phyloP scores from a whole-genome alignment of 2,888 invertebrate genomes.

The Apamea crenata region DNA sequence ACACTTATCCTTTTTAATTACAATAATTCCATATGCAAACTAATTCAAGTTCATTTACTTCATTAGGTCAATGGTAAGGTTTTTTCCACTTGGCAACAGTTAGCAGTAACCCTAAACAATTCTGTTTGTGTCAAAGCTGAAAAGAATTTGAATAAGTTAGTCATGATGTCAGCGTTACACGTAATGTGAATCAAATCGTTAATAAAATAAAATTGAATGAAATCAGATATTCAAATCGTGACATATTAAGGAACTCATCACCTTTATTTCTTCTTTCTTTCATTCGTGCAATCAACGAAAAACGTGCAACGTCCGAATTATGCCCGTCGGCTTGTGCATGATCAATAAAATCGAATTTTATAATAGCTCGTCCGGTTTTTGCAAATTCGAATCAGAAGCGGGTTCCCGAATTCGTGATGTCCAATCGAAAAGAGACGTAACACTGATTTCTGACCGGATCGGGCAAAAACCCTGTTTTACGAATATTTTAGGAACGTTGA shows the following conservation, averaged over 20 bases:
- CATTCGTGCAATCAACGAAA: constrained; percentile 68
- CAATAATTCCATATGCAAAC: background rate
- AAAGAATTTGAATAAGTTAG: constrained; percentile 62
- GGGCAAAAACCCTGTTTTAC: constrained; percentile 60
- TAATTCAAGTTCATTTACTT: constrained; percentile 9
- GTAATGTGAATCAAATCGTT: constrained; percentile 38
- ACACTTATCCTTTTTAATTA: background rate
- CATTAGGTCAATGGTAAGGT: constrained; percentile 13
- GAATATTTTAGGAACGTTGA: constrained; percentile 62
- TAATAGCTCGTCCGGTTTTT: constrained; percentile 35
- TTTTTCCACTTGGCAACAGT: constrained; percentile 37
- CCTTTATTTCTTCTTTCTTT: constrained; percentile 61
- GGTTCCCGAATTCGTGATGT: constrained; percentile 48
- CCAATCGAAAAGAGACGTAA: constrained; percentile 65
- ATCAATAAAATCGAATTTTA: constrained; percentile 74
- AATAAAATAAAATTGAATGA: constrained; percentile 42
- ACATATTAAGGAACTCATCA: constrained; percentile 69
- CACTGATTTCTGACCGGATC: constrained; percentile 54
- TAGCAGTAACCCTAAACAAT: constrained; percentile 44
- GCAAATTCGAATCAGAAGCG: constrained; percentile 12
- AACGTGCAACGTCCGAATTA: constrained; percentile 72
- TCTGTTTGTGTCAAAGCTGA: constrained; percentile 43
- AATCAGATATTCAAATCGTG: constrained; percentile 56
- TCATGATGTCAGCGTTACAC: constrained; percentile 60
- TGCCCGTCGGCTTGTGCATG: constrained; percentile 70